Conservation (phyloP, 2,888 invertebrate genomes). For the Acleris holmiana region DNA sequence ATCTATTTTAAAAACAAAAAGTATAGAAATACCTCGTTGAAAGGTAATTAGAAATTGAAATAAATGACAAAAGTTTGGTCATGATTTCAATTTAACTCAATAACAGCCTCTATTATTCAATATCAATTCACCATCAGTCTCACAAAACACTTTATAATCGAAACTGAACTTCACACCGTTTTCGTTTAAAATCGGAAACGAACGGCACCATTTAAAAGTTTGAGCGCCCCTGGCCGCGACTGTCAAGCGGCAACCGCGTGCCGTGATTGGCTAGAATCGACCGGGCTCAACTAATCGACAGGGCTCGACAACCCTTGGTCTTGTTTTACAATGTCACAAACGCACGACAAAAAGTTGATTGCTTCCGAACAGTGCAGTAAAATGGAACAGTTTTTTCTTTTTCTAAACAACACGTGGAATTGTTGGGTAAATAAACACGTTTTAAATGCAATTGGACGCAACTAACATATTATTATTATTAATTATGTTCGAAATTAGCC, state of each 20-base stretch:
- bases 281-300: conserved; percentile 44
- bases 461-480: too few relatives aligned
- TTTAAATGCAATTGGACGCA: too few relatives aligned
- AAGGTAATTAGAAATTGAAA: too few relatives aligned
- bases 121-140: neutral
- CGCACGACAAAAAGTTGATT: conserved; percentile 30
- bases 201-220: conserved; percentile 43
- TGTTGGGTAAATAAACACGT: too few relatives aligned
- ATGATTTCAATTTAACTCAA: neutral
- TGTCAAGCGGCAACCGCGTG: conserved; percentile 51
- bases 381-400: conserved; percentile 10
- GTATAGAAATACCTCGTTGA: too few relatives aligned
- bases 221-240: conserved; percentile 46
- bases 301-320: conserved; percentile 33
- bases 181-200: conserved; percentile 3
- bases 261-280: conserved; percentile 67
- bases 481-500: too few relatives aligned
- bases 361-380: conserved; percentile 9
- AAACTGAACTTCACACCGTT: conserved; percentile 1
- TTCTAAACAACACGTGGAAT: neutral
- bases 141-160: conserved; percentile 5
- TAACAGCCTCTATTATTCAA: neutral
- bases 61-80: too few relatives aligned
- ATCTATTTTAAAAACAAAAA: too few relatives aligned
- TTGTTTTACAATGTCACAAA: conserved; percentile 33